These are phyloP conservation scores for Chironomus striatipennis DNA, from an alignment of 1,140 invertebrate species.

Conservation along the genomic window DNA sequence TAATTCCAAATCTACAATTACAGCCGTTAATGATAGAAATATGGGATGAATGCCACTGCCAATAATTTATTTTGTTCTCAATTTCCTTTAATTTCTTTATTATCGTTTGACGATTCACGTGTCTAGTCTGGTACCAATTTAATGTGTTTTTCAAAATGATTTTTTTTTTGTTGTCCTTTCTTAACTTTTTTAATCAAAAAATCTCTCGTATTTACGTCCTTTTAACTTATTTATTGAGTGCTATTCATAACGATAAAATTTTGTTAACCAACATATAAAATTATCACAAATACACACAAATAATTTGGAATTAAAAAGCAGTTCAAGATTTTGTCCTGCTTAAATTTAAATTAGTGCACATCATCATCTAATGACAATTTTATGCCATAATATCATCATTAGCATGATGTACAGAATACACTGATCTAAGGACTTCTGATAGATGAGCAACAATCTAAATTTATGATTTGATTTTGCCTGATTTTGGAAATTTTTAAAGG, in stretches of 20 bases:
- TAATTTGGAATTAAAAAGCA: neutral
- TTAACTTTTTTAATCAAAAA: neutral
- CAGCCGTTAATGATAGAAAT: slow-evolving; percentile 22
- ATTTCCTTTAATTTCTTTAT: slow-evolving; percentile 1
- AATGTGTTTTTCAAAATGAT: neutral
- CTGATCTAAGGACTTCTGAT: neutral
- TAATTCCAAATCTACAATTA: neutral
- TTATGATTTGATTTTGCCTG: too few relatives aligned
- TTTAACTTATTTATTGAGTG: neutral
- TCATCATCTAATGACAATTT: neutral
- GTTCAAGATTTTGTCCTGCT: neutral
- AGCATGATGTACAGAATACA: neutral
- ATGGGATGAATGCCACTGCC: slow-evolving; percentile 35
- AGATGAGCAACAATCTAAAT: too few relatives aligned
- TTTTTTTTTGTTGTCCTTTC: neutral
- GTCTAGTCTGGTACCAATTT: neutral
- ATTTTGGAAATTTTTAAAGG: too few relatives aligned
- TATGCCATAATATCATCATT: neutral
- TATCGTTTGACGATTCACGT: neutral
- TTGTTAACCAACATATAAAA: neutral
- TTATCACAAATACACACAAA: neutral
- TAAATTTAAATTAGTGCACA: neutral
- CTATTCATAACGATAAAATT: neutral
- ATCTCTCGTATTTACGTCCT: neutral
- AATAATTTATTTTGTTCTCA: slow-evolving; percentile 27